These are phyloP conservation scores for Neopipo cinnamomea DNA, from an alignment of 2,113 vertebrate species.

Conservation along the genomic window DNA sequence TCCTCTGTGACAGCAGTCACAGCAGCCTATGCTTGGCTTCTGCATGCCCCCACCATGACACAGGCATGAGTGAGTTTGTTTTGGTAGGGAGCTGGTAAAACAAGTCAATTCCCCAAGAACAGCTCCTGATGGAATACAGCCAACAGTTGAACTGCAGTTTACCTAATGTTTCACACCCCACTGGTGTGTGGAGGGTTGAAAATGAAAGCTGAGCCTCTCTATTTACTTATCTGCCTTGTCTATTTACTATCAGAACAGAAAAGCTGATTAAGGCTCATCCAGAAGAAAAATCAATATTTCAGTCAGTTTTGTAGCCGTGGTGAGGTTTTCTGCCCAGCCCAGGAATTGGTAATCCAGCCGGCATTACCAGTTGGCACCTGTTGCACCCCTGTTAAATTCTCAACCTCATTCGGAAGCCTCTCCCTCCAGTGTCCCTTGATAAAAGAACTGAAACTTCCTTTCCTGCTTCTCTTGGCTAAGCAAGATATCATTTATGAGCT, in stretches of 20 bases:
- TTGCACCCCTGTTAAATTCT: not conserved
- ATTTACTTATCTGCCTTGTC: not conserved
- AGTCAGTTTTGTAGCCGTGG: not conserved
- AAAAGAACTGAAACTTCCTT: not conserved
- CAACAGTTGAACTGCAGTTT: not conserved
- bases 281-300: not conserved
- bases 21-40: not conserved
- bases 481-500: not conserved
- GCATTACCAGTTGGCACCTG: not conserved
- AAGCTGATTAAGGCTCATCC: not conserved
- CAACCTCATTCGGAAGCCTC: not conserved
- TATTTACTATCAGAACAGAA: not conserved
- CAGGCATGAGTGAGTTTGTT: not conserved
- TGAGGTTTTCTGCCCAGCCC: not conserved
- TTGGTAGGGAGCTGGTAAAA: not conserved
- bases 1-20: not conserved
- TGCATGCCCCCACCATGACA: rapidly evolving
- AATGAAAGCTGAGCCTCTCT: not conserved
- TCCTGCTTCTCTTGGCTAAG: not conserved
- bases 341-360: not conserved
- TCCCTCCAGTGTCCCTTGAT: not conserved
- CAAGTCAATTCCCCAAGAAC: not conserved
- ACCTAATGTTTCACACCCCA: not conserved
- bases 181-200: not conserved
- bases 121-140: not conserved